Percentiles rank a stretch among this genome's conserved stretches.
Evolutionary conservation across 2,797 vertebrate genomes (phyloP).

Genomic region (Mormyrops boulengeri): DNA sequence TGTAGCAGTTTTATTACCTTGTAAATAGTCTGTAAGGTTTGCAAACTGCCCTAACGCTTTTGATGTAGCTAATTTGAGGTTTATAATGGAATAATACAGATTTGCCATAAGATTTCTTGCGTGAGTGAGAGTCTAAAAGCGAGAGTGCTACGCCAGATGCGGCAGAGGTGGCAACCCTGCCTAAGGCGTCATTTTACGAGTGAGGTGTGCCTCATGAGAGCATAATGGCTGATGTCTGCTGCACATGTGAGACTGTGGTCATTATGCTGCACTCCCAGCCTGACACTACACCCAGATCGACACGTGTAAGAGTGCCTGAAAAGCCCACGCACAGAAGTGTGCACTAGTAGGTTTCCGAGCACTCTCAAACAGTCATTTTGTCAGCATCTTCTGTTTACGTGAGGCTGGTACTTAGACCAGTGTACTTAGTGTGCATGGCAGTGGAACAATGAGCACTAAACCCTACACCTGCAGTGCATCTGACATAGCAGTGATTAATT

Average conservation of each 20-base stretch:
- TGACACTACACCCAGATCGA: neutral
- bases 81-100: neutral
- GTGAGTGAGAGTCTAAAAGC: neutral
- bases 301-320: neutral
- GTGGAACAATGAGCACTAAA: neutral
- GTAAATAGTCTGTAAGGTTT: neutral
- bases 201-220: neutral
- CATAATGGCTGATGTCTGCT: neutral
- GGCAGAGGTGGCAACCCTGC: neutral
- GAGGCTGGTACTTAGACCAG: neutral
- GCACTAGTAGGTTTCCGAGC: neutral
- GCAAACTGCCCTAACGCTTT: neutral
- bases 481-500: neutral
- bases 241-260: neutral
- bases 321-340: neutral
- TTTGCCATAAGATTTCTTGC: neutral
- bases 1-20: neutral
- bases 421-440: neutral
- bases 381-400: neutral
- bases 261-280: neutral
- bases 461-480: neutral
- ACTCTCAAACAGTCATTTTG: neutral
- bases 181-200: neutral
- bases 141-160: neutral
- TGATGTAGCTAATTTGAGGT: neutral